Conservation (phyloP, 2,113 vertebrate species). For the Ciconia stormi region DNA sequence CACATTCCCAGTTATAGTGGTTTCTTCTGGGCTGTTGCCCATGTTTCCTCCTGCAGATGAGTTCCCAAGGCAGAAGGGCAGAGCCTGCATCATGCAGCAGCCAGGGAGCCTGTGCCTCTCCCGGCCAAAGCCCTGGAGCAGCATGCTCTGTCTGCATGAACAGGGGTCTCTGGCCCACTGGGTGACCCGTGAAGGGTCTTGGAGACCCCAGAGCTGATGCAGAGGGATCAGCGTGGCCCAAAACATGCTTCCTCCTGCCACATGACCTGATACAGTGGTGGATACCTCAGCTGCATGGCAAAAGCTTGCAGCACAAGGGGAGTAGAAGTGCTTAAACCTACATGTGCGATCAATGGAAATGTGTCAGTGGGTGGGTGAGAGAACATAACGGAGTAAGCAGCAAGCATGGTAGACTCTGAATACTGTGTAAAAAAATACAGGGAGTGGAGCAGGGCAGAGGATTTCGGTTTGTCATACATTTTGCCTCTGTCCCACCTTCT, state of each 20-base stretch:
- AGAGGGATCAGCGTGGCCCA: neutral
- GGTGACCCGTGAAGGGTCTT: neutral
- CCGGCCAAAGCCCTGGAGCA: neutral
- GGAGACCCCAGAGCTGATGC: neutral
- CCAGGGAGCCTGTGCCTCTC: neutral
- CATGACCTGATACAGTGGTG: neutral
- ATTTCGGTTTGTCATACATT: neutral
- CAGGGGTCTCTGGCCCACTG: neutral
- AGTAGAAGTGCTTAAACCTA: neutral
- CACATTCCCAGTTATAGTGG: neutral
- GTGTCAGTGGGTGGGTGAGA: neutral
- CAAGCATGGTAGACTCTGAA: neutral
- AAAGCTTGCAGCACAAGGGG: neutral
- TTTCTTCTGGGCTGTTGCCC: neutral
- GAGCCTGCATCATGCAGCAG: neutral
- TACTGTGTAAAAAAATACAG: neutral
- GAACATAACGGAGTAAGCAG: neutral
- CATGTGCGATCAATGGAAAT: fast-evolving
- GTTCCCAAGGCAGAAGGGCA: neutral
- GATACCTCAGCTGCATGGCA: neutral
- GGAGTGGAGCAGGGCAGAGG: neutral
- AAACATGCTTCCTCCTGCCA: neutral
- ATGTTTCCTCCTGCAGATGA: neutral
- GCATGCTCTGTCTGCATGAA: neutral
- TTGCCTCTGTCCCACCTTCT: neutral